Base-by-base conservation (phyloP, 2,888 invertebrate genomes). In the Caenorhabditis angaria region DNA sequence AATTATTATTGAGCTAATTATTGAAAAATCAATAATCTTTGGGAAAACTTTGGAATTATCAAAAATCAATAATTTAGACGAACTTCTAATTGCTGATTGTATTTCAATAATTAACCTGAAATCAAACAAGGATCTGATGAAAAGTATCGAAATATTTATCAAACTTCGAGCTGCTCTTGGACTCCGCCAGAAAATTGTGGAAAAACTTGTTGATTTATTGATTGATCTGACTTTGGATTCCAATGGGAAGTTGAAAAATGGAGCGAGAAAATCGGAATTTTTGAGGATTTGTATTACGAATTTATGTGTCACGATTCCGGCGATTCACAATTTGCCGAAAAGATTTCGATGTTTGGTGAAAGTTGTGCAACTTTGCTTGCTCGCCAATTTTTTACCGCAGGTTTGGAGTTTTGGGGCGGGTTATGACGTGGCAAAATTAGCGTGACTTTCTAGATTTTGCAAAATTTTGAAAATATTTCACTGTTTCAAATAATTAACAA, bases 331-430 rank as follows among this genome's bases (percentile, higher is more conserved):
- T 24, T 20, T n/a, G 3, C 0, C 14, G 5, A 47, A 41, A 61
- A 28, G 68, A 8, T 27, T 65, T 18, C 35, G 29, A 32, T 53
- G 65, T 54, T 59, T 69, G n/a, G 14, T 74, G 25, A 70, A 70
- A 50, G 64, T 63, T 27, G 65, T 68, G 28, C 68, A 70, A 32
- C 55, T 78, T 29, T 63, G 66, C 24, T 61, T 76, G 5, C 58
- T 67, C 2, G 76, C 72, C 29, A 76, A 78, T 61, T 76, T 71
- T 14, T 50, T 76, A 5, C 74, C 74, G 8, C 76, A 76, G 41
- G 76, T 76, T 28, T 22, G 22, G n/a, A n/a, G n/a, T 20, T 14
- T 22, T n/a, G 8, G 53, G 25, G 12, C 51, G 53, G n/a, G 10
- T 12, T 53, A 22, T 53, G n/a, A n/a, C n/a, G n/a, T n/a, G n/a